Conservation (phyloP, 2,888 invertebrate species). For the Sicus ferrugineus region DNA sequence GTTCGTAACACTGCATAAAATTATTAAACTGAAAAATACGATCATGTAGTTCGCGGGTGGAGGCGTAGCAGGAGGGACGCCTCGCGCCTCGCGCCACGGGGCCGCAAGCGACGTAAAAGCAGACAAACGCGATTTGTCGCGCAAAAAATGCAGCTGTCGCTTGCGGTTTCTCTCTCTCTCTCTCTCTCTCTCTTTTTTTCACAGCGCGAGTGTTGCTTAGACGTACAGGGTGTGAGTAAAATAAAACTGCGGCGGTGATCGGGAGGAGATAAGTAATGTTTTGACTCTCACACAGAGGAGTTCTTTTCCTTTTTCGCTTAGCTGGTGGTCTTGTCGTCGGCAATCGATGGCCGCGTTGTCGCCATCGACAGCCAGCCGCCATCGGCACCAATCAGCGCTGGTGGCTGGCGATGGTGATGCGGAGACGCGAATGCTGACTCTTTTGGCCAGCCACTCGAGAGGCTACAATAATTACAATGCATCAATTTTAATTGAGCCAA, state of each 20-base stretch:
- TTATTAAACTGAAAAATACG: conserved; percentile 6
- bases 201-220: conserved; percentile 5
- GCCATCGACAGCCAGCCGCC: conserved; percentile 14
- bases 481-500: conserved; percentile 12
- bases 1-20: conserved; percentile 15
- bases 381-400: conserved; percentile 16
- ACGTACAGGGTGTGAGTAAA: background rate
- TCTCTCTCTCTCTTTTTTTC: background rate
- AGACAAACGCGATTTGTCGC: conserved; percentile 7
- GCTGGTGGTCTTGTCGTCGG: conserved; percentile 25
- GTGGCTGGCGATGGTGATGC: conserved; percentile 1
- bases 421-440: background rate
- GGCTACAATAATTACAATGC: background rate
- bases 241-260: background rate
- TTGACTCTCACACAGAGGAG: background rate
- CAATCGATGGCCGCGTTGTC: conserved; percentile 6
- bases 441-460: background rate
- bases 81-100: too few species aligned
- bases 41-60: background rate
- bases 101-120: too few species aligned
- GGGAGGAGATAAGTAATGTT: background rate
- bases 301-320: conserved; percentile 14
- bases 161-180: background rate
- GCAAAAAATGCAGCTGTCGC: conserved; percentile 17
- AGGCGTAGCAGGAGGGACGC: background rate